Evolutionary conservation across 1,140 invertebrate species (phyloP), one percentile per base, ranked within the genome.

Genomic region (Agraylea sexmaculata): DNA sequence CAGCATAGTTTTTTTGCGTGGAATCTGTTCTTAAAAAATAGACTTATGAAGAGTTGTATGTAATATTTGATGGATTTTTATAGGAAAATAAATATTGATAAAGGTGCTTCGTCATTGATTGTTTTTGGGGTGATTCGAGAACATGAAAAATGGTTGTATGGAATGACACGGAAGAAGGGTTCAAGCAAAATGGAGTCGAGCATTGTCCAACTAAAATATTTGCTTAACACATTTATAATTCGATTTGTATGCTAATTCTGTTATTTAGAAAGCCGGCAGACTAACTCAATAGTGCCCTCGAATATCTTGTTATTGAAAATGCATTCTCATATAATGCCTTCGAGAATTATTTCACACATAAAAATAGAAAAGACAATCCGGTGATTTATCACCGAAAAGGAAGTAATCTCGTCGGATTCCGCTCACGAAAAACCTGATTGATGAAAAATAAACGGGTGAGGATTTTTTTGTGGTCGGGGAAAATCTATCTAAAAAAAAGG

Each of bases 221-320:
- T 42, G 43, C 47, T n/a, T 45, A 49, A 49, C 47, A 45, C 43
- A 43, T 45, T 49, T 49, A 49, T 49, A 49, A 49, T 49, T 49
- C 40, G 47, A 49, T 49, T 49, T 49, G 43, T 49, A 49, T 49
- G 47, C 35, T 45, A 49, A 49, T 49, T 43, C 43, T 49, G 43
- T 49, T 49, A 45, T 49, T 48, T 49, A 42, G 40, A 5, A 20
- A 23, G 18, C 37, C 25, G 17, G 34, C 8, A 30, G 28, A 39
- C n/a, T 12, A 21, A 21, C 15, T 7, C 10, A 20, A 19, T 32
- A 33, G 17, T 25, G 23, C n/a, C 16, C 4, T 11, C 17, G 23
- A 35, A 13, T 31, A 11, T 31, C 15, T 13, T 8, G 29, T 10
- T 6, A 6, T 7, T 11, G 7, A 5, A 10, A 8, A 13, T 11